These are phyloP conservation scores for Drosophila mayri DNA, from an alignment of 1,140 invertebrate species.

Conservation along the genomic window DNA sequence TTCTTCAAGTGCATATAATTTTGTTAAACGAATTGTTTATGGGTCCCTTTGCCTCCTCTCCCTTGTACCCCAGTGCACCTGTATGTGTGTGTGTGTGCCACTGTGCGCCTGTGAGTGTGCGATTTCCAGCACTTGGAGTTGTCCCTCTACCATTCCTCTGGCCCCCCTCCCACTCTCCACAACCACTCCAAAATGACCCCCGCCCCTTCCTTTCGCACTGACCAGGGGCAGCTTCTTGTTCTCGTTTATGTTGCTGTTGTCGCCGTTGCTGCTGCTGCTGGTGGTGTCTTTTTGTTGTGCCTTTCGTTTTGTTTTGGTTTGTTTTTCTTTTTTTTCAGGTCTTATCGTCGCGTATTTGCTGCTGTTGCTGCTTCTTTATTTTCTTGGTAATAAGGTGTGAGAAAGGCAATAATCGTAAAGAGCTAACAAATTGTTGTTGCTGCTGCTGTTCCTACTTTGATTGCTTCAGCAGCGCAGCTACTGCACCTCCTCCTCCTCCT, in stretches of 20 bases:
- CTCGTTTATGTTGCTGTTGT: constrained; percentile 36
- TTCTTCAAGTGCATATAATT: constrained; percentile 27
- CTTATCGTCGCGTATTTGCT: constrained; percentile 65
- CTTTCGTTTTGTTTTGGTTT: constrained; percentile 21
- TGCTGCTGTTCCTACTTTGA: constrained; percentile 33
- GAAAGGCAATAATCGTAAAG: constrained; percentile 85
- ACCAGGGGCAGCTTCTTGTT: constrained; percentile 56
- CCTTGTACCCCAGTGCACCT: constrained; percentile 12
- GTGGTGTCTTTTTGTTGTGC: constrained; percentile 22
- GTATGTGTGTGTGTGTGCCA: constrained; percentile 12
- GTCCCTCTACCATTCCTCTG: constrained; percentile 16
- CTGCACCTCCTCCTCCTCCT: constrained; percentile 14
- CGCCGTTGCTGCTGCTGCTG: background rate
- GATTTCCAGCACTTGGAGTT: constrained; percentile 48
- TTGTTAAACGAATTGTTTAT: constrained; percentile 50
- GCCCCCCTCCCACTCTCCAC: constrained; percentile 23
- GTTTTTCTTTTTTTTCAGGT: constrained; percentile 56
- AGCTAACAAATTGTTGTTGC: constrained; percentile 82
- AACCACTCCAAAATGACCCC: constrained; percentile 26
- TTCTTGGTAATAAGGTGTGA: constrained; percentile 84
- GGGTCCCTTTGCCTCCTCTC: constrained; percentile 23
- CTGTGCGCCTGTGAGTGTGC: constrained; percentile 43
- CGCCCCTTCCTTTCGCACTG: constrained; percentile 24
- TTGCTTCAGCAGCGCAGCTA: constrained; percentile 38
- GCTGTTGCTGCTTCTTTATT: constrained; percentile 73